phyloP scores from a whole-genome alignment of 2,797 vertebrate species.

The Sebastes itinus region DNA sequence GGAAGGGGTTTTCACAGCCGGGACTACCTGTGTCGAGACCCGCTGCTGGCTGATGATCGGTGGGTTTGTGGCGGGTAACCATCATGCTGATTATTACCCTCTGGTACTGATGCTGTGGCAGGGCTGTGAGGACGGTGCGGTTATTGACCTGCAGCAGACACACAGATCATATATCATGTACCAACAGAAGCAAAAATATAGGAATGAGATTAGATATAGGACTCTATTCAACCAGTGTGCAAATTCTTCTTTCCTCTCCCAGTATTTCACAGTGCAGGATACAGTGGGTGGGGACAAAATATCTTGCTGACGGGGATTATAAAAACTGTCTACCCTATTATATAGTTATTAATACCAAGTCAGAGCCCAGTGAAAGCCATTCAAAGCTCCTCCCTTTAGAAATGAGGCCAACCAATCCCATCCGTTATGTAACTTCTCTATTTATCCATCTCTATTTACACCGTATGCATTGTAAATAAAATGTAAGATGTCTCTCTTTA shows the following conservation, averaged over 20 bases:
- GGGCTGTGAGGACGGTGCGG: neutral
- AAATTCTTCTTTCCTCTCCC: neutral
- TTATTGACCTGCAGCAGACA: constrained; percentile 25
- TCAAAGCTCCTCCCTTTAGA: neutral
- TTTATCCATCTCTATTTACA: neutral
- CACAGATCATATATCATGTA: neutral
- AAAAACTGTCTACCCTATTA: neutral
- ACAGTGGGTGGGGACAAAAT: neutral
- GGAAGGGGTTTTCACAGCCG: neutral
- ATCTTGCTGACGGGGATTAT: neutral
- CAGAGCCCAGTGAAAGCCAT: neutral
- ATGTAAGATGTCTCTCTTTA: neutral
- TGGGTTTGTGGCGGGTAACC: constrained; percentile 1
- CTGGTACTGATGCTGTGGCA: constrained; percentile 2
- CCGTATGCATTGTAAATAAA: neutral
- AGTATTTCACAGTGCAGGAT: neutral
- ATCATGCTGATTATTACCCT: constrained; percentile 8
- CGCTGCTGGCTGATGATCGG: neutral
- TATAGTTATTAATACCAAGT: neutral
- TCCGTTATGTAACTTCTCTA: neutral
- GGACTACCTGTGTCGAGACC: neutral
- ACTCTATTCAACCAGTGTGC: neutral
- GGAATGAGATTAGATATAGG: neutral
- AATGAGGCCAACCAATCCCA: neutral
- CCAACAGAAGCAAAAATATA: neutral